A percentile compares a stretch with the other conserved stretches of the same genome.
Conservation (phyloP, 2,888 invertebrate genomes). For the Phyllotreta cruciferae region DNA sequence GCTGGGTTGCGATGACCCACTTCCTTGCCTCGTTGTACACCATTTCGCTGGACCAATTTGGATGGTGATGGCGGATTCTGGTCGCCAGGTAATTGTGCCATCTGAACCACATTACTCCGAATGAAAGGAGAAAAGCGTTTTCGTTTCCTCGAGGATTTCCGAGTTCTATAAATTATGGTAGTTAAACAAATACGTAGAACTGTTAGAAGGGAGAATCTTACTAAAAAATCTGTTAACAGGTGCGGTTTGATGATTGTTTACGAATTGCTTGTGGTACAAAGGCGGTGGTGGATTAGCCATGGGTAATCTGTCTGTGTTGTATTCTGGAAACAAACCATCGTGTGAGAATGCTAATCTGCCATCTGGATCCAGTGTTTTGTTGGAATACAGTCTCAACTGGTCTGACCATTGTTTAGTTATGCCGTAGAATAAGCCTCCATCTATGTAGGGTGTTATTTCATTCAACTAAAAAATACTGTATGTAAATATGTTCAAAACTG, state of each 20-base stretch:
- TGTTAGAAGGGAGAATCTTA: constrained; percentile 53
- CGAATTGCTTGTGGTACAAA: constrained; percentile 58
- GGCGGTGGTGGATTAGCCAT: constrained; percentile 68
- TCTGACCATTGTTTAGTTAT: constrained; percentile 67
- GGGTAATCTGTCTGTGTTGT: constrained; percentile 63
- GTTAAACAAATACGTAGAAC: too few species aligned
- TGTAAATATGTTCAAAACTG: neutral
- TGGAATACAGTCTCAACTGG: constrained; percentile 60
- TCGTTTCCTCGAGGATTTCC: constrained; percentile 66
- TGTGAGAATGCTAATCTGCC: constrained; percentile 61
- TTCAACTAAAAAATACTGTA: constrained; percentile 60
- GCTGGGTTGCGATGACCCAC: constrained; percentile 65
- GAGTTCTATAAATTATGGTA: constrained; percentile 54
- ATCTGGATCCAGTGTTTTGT: constrained; percentile 60
- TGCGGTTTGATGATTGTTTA: constrained; percentile 57
- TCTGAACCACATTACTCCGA: constrained; percentile 64
- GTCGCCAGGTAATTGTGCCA: constrained; percentile 64
- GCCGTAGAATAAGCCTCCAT: constrained; percentile 69
- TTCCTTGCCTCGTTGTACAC: constrained; percentile 65
- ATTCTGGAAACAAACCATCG: constrained; percentile 62
- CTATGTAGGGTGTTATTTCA: constrained; percentile 68
- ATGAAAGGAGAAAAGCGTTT: constrained; percentile 63
- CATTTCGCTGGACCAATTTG: constrained; percentile 61
- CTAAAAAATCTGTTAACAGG: constrained; percentile 64
- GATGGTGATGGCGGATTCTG: constrained; percentile 49